Conservation (phyloP, 64 coral and sea anemone genomes). For the Exaiptasia diaphana region DNA sequence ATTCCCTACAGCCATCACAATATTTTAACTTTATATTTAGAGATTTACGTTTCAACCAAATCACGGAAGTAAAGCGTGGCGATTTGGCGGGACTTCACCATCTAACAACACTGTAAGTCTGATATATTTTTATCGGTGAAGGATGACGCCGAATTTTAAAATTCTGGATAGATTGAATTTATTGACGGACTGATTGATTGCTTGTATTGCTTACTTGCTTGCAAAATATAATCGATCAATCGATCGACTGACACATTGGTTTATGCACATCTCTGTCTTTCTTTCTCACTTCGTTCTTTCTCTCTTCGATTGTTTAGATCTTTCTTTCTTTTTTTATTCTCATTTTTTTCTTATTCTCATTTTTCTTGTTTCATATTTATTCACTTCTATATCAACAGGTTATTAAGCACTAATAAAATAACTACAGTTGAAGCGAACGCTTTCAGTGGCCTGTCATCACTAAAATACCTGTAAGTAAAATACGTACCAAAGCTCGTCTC, state of each 20-base stretch:
- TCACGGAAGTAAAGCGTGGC: slow-evolving; percentile 43
- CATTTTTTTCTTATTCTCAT: too few species aligned
- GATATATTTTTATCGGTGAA: not conserved
- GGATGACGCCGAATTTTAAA: not conserved
- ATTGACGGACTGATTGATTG: not conserved
- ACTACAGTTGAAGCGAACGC: slow-evolving; percentile 46
- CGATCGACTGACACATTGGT: too few species aligned
- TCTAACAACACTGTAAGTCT: slow-evolving; percentile 83
- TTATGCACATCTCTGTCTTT: too few species aligned
- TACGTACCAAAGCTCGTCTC: not conserved
- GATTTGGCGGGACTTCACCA: slow-evolving; percentile 52
- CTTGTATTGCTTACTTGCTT: not conserved
- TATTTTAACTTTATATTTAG: slow-evolving; percentile 12
- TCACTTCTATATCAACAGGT: slow-evolving; percentile 21
- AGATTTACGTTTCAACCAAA: slow-evolving; percentile 92
- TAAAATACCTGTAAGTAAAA: slow-evolving; percentile 86
- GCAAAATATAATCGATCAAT: not conserved
- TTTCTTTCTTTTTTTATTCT: too few species aligned
- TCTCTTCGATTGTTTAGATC: too few species aligned
- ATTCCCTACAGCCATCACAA: not conserved
- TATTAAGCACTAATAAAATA: slow-evolving; percentile 66
- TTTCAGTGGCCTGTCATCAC: slow-evolving; percentile 49
- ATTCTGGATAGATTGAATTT: not conserved
- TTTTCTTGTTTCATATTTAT: not conserved
- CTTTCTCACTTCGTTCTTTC: too few species aligned